phyloP scores from a whole-genome alignment of 1,140 invertebrate species.

The Pseudomyrmex gracilis region DNA sequence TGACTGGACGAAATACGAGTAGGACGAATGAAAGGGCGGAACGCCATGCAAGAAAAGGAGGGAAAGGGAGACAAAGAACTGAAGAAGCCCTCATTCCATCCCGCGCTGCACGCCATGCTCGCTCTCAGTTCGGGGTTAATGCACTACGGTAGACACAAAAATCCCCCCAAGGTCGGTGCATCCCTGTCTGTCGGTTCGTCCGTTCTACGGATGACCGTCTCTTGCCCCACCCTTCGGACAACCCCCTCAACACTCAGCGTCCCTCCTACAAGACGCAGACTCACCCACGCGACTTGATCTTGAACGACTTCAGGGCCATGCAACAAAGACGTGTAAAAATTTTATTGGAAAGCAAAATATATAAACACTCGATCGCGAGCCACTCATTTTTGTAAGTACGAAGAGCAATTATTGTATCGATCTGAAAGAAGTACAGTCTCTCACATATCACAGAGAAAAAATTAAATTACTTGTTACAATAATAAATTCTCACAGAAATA shows the following conservation, averaged over 20 bases:
- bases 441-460: background rate
- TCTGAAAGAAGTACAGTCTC: background rate
- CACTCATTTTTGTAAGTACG: background rate
- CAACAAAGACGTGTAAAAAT: constrained; percentile 2
- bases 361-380: background rate
- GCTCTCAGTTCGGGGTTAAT: constrained; percentile 81
- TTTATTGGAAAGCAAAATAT: background rate
- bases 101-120: constrained; percentile 49
- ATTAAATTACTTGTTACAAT: background rate
- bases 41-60: constrained; percentile 45
- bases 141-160: constrained; percentile 85
- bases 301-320: constrained; percentile 57
- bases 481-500: background rate
- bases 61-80: constrained; percentile 69
- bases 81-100: constrained; percentile 68
- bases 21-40: constrained; percentile 39
- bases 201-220: constrained; percentile 75
- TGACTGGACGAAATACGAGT: constrained; percentile 34
- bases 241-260: constrained; percentile 47
- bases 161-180: constrained; percentile 85
- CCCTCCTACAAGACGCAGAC: constrained; percentile 59
- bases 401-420: background rate
- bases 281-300: constrained; percentile 80
- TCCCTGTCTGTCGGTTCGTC: constrained; percentile 77
- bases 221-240: constrained; percentile 60